phyloP scores from a whole-genome alignment of 2,888 invertebrate species.

The Agonopterix arenella region DNA sequence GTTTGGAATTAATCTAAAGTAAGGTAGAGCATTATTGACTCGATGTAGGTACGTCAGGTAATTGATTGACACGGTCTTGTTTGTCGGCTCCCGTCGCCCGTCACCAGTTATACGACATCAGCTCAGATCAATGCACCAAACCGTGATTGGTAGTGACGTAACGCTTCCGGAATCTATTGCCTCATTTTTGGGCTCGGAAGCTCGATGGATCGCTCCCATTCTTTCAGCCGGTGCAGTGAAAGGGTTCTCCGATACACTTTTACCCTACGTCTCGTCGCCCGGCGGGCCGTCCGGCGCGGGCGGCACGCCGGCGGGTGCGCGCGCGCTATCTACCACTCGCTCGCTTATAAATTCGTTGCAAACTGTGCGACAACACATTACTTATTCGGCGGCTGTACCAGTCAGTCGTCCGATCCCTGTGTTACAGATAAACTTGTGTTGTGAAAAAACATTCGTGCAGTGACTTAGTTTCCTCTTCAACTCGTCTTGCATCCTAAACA shows the following conservation, averaged over 20 bases:
- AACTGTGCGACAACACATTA: conserved; percentile 68
- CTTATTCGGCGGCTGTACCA: conserved; percentile 71
- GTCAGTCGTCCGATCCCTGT: conserved; percentile 53
- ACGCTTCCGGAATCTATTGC: conserved; percentile 64
- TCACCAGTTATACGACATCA: conserved; percentile 30
- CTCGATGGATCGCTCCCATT: conserved; percentile 66
- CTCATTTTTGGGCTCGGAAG: conserved; percentile 68
- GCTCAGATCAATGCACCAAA: conserved; percentile 45
- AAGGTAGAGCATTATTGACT: no score
- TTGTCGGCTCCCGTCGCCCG: conserved; percentile 12
- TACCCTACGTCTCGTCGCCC: conserved; percentile 54
- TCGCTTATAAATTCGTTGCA: conserved; percentile 75
- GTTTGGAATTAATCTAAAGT: no score
- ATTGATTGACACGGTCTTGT: conserved; percentile 4
- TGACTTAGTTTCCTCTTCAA: conserved; percentile 57
- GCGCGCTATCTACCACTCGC: conserved; percentile 44
- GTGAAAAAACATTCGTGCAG: conserved; percentile 44
- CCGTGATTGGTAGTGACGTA: conserved; percentile 55
- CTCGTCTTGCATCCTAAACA: conserved; percentile 54
- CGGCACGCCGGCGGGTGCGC: conserved; percentile 35
- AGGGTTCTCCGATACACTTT: conserved; percentile 68
- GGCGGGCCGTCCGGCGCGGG: conserved; percentile 14
- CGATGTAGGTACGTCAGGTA: not conserved
- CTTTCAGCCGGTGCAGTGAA: conserved; percentile 65
- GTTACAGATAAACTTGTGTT: conserved; percentile 40